These are phyloP conservation scores for Brachymystax lenok DNA, from an alignment of 2,797 vertebrate species.

Conservation along the genomic window DNA sequence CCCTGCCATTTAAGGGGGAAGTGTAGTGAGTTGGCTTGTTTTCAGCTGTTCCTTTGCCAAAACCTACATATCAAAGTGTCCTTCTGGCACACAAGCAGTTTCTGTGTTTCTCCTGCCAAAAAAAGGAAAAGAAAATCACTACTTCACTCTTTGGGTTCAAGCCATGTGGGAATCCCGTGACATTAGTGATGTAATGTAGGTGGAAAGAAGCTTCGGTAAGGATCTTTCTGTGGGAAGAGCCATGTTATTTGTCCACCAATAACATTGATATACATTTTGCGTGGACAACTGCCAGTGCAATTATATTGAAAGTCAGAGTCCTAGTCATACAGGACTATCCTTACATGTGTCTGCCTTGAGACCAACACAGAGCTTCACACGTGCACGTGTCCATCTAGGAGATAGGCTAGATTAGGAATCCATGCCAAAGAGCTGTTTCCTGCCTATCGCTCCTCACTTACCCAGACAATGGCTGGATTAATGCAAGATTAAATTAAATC, in stretches of 20 bases:
- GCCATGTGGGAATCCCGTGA: slow-evolving; percentile 69
- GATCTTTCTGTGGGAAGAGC: slow-evolving; percentile 50
- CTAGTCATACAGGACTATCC: slow-evolving; percentile 35
- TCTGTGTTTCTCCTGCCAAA: slow-evolving; percentile 67
- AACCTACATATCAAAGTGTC: slow-evolving; percentile 63
- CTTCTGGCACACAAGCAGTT: slow-evolving; percentile 55
- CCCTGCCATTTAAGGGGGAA: slow-evolving; percentile 41
- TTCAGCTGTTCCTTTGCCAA: slow-evolving; percentile 76
- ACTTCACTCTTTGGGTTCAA: slow-evolving; percentile 65
- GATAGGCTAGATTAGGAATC: slow-evolving; percentile 27
- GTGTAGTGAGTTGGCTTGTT: slow-evolving; percentile 65
- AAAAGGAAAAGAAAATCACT: slow-evolving; percentile 55
- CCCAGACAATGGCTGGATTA: slow-evolving; percentile 56
- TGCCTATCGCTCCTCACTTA: slow-evolving; percentile 8
- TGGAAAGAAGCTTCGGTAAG: slow-evolving; percentile 24
- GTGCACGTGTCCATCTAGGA: slow-evolving; percentile 49
- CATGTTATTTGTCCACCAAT: slow-evolving; percentile 30
- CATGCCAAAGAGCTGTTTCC: slow-evolving; percentile 13
- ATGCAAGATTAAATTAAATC: slow-evolving; percentile 35
- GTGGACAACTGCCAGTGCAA: slow-evolving; percentile 26
- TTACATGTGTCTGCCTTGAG: slow-evolving; percentile 61
- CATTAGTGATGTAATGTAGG: slow-evolving; percentile 48
- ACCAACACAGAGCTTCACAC: slow-evolving; percentile 48
- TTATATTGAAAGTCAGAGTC: not conserved
- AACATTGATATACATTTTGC: slow-evolving; percentile 39